A percentile compares a stretch with the other conserved stretches of the same genome.
Evolutionary conservation across 2,113 vertebrate species (phyloP).

Genomic region (Nasalis larvatus): DNA sequence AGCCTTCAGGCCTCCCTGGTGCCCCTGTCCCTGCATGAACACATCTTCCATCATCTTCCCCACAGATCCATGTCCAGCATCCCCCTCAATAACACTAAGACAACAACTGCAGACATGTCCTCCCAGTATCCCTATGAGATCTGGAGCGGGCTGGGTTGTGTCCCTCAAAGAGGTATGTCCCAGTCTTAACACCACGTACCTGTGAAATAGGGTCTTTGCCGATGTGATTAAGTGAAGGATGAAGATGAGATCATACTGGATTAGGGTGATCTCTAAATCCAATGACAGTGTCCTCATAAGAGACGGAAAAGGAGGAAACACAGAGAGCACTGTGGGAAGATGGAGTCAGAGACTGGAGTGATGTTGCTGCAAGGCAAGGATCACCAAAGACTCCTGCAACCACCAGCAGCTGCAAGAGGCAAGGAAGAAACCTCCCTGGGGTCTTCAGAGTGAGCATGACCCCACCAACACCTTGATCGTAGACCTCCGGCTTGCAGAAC

Average conservation of each 20-base stretch:
- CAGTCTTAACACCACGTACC: not conserved
- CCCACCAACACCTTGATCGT: accelerated
- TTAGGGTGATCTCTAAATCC: not conserved
- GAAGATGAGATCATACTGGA: not conserved
- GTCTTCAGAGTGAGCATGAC: not conserved
- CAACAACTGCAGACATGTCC: accelerated
- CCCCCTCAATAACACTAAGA: not conserved
- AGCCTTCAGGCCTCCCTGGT: not conserved
- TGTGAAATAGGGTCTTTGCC: not conserved
- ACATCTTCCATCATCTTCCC: not conserved
- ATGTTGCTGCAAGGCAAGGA: accelerated
- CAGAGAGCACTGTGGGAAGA: not conserved
- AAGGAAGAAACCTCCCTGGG: accelerated
- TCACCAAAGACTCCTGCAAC: accelerated
- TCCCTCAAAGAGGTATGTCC: not conserved
- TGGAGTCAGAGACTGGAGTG: accelerated
- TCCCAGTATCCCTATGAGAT: accelerated
- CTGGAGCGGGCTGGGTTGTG: accelerated
- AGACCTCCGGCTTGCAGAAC: not conserved
- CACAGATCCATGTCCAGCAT: not conserved
- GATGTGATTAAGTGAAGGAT: not conserved
- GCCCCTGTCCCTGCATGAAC: accelerated
- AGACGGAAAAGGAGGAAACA: no score
- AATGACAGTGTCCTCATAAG: not conserved
- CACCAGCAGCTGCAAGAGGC: accelerated